A percentile compares a stretch with the other conserved stretches of the same genome.
phyloP scores from a whole-genome alignment of 2,888 invertebrate genomes.

The Mimumesa dahlbomi region DNA sequence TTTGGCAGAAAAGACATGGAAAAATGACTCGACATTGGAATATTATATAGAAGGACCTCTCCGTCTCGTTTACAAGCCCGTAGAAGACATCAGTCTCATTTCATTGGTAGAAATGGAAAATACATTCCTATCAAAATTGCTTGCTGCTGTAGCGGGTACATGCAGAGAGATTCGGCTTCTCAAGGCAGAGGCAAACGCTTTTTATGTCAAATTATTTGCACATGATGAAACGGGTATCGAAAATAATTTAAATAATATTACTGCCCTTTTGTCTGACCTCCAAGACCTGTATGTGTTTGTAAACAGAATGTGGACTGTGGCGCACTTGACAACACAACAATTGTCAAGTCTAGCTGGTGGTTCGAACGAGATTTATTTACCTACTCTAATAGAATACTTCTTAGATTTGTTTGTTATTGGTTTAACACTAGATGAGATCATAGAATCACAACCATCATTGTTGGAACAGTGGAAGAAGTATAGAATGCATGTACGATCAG shows the following conservation, averaged over 20 bases:
- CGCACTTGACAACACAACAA: slow-evolving; percentile 71
- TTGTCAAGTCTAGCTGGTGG: slow-evolving; percentile 71
- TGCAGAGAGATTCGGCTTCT: slow-evolving; percentile 89
- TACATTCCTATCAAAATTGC: slow-evolving; percentile 88
- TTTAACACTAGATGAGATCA: slow-evolving; percentile 86
- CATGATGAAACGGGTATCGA: slow-evolving; percentile 78
- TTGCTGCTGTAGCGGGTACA: slow-evolving; percentile 89
- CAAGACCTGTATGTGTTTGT: slow-evolving; percentile 74
- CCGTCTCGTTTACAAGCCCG: slow-evolving; percentile 80
- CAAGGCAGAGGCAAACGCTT: slow-evolving; percentile 85
- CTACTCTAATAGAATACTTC: slow-evolving; percentile 82
- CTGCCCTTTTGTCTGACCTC: slow-evolving; percentile 71
- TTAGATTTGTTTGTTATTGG: slow-evolving; percentile 86
- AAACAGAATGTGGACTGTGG: slow-evolving; percentile 70
- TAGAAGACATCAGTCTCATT: slow-evolving; percentile 85
- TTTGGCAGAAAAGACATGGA: slow-evolving; percentile 73
- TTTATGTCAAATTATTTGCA: slow-evolving; percentile 81
- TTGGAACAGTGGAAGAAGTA: slow-evolving; percentile 90
- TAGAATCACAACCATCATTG: slow-evolving; percentile 82
- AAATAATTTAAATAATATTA: slow-evolving; percentile 73
- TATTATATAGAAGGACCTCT: slow-evolving; percentile 75
- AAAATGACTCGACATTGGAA: slow-evolving; percentile 66
- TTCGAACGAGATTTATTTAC: slow-evolving; percentile 73
- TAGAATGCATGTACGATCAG: slow-evolving; percentile 87
- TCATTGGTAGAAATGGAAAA: slow-evolving; percentile 92